Conservation (phyloP, 2,113 vertebrate species). For the Ascaphus truei region DNA sequence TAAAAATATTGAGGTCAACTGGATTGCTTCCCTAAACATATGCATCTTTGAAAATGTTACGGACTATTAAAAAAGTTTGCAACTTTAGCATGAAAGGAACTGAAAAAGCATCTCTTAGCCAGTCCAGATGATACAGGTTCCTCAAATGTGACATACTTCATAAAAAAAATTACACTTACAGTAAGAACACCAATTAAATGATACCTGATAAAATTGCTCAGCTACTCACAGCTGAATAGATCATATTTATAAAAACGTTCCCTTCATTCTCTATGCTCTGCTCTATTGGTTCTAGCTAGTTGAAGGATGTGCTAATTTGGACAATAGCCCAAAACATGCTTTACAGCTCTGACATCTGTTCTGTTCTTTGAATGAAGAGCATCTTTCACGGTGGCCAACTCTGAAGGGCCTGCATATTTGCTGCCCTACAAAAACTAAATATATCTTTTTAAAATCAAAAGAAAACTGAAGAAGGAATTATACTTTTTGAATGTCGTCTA, state of each 20-base stretch:
- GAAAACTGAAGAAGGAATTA: background rate
- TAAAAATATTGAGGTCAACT: too few relatives aligned
- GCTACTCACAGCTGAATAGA: background rate
- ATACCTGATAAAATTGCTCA: background rate
- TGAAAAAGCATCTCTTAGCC: too few relatives aligned
- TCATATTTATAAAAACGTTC: background rate
- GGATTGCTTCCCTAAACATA: too few relatives aligned
- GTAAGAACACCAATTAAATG: background rate
- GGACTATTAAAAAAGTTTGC: too few relatives aligned
- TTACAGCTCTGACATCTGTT: background rate
- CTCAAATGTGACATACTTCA: too few relatives aligned
- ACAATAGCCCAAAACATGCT: constrained; percentile 1
- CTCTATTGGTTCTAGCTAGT: background rate
- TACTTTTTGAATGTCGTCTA: background rate
- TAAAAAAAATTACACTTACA: too few relatives aligned
- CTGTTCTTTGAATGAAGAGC: background rate
- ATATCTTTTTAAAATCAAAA: background rate
- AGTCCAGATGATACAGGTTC: too few relatives aligned
- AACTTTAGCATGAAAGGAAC: too few relatives aligned
- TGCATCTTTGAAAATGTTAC: too few relatives aligned
- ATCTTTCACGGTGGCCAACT: background rate
- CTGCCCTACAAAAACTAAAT: background rate
- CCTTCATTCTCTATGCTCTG: background rate
- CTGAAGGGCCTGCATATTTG: background rate
- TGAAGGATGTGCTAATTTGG: constrained; percentile 1